Evolutionary conservation across 2,888 invertebrate genomes (phyloP).

Genomic region (Drosophila mettleri): DNA sequence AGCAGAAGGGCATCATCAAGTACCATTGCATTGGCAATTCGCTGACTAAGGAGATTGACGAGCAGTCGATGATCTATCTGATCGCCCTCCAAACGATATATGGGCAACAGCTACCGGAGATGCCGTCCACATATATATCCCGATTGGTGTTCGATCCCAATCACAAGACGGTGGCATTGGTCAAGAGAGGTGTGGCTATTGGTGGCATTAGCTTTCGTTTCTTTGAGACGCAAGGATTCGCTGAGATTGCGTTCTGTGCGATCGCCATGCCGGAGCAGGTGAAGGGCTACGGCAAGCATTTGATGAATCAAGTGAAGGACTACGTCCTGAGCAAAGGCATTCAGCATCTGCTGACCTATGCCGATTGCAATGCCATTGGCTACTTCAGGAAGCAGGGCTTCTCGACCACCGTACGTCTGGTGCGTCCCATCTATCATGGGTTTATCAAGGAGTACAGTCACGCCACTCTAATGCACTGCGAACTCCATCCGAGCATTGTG

Average conservation of each 20-base stretch:
- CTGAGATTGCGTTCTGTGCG: constrained; percentile 99
- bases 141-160: constrained; percentile 97
- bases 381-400: constrained; percentile 98
- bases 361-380: constrained; percentile 98
- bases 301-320: constrained; percentile 99
- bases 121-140: constrained; percentile 98
- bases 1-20: neutral
- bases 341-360: constrained; percentile 96
- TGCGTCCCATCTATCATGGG: constrained; percentile 92
- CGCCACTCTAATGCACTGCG: constrained; percentile 99
- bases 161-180: constrained; percentile 95
- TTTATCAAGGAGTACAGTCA: constrained; percentile 99
- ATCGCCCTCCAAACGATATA: constrained; percentile 95
- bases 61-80: constrained; percentile 95
- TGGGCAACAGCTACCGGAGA: constrained; percentile 96
- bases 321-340: constrained; percentile 96
- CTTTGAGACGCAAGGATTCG: constrained; percentile 96
- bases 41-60: constrained; percentile 90
- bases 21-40: constrained; percentile 10
- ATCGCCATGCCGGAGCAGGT: constrained; percentile 97
- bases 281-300: constrained; percentile 98
- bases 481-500: constrained; percentile 95
- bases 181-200: constrained; percentile 93
- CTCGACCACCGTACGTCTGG: constrained; percentile 95
- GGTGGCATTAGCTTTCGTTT: constrained; percentile 99